Conservation (phyloP, 2,113 vertebrate genomes). For the Oreochromis niloticus region DNA sequence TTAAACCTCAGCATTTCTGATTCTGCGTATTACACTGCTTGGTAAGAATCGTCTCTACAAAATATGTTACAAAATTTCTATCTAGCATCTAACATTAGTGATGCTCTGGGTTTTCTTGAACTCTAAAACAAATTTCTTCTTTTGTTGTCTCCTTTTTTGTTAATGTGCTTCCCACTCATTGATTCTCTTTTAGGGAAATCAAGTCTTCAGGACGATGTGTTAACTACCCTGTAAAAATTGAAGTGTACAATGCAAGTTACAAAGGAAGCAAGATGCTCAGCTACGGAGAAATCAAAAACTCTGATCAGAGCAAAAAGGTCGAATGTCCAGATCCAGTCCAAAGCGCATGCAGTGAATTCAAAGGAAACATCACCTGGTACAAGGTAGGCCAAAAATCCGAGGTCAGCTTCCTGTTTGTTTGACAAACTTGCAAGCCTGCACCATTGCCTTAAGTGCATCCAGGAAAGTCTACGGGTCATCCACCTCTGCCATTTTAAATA, state of each 20-base stretch:
- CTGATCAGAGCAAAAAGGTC: accelerated
- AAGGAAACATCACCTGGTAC: constrained; percentile 35
- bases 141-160: not conserved
- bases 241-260: not conserved
- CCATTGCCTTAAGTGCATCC: not conserved
- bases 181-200: not conserved
- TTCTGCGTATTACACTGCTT: constrained; percentile 12
- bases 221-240: not conserved
- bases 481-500: not conserved
- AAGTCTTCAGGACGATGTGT: accelerated
- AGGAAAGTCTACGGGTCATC: not conserved
- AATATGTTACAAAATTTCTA: not conserved
- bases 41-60: not conserved
- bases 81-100: not conserved
- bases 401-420: not conserved
- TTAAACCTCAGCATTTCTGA: not conserved
- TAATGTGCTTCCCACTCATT: not conserved
- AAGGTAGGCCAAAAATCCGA: constrained; percentile 32
- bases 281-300: accelerated
- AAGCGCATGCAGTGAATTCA: accelerated
- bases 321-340: not conserved
- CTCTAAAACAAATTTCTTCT: not conserved
- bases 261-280: not conserved
- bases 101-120: not conserved
- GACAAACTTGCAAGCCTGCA: not conserved